Base-by-base conservation (phyloP, 1,140 invertebrate genomes). In the Panagrolaimus sp. region DNA sequence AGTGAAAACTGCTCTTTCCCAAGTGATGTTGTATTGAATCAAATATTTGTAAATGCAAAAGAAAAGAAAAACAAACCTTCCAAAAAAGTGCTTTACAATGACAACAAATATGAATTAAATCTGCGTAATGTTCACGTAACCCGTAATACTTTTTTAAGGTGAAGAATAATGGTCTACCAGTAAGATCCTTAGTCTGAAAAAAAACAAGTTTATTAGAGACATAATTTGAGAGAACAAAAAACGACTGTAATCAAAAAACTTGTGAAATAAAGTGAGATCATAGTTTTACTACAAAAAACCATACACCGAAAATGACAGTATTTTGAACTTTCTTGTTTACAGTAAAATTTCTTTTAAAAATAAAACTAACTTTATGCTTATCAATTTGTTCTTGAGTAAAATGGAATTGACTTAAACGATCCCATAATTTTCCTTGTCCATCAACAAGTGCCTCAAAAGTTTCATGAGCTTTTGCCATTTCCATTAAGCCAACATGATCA, bases 21-120 rank as follows among this genome's bases (percentile, higher is more conserved):
- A 14, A 16, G 5, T 65, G 5, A 25, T 65, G 14, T 63, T 13
- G n/a, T n/a, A n/a, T n/a, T n/a, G 27, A 65, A 13, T n/a, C 42
- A 68, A 57, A 66, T n/a, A n/a, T n/a, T n/a, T 31, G 47, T 1
- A 38, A 53, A 31, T 38, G 11, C 64, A 48, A 42, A 20, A 42
- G 7, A 38, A 2, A 38, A 38, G 7, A 38, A 38, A 38, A 38
- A 25, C 65, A 70, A 75, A 86, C 86, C 82, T 93, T 89, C 95
- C 95, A 98, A 83, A 96, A 97, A 43, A 98, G 87, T 82, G 92
- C 94, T 77, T 93, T 90, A 84, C 95, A 98, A 83, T 93, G 91
- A 70, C 91, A 89, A 84, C 95, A 98, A 48, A 97, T 86, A 57
- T 92, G 91, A 70, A 98, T 87, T 83, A 92, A 92, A 84, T 98